Evolutionary conservation across 2,113 vertebrate species (phyloP).

Genomic region (Salvelinus namaycush): DNA sequence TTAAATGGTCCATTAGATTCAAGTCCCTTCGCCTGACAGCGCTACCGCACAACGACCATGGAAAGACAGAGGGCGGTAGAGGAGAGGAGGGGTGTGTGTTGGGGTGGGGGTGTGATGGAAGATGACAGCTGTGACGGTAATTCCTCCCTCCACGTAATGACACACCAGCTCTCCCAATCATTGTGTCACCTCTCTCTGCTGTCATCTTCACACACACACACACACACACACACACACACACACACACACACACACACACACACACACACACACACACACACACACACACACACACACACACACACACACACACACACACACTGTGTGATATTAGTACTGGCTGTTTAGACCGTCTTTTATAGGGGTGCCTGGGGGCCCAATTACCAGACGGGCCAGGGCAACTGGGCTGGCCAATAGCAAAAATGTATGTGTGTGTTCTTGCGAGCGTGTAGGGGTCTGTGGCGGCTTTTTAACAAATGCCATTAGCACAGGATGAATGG

Average conservation of each 20-base stretch:
- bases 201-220: background rate
- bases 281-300: too few relatives aligned
- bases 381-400: conserved; percentile 20
- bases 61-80: conserved; percentile 14
- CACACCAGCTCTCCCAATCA: conserved; percentile 37
- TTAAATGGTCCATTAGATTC: conserved; percentile 66
- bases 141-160: conserved; percentile 53
- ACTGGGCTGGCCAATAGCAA: background rate
- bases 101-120: conserved; percentile 47
- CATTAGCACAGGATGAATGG: conserved; percentile 28
- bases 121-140: conserved; percentile 70
- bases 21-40: conserved; percentile 47
- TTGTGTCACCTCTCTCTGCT: conserved; percentile 27
- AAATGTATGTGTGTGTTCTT: too few relatives aligned
- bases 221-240: too few relatives aligned
- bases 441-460: too few relatives aligned
- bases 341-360: conserved; percentile 29
- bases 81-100: conserved; percentile 25
- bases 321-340: conserved; percentile 6
- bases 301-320: background rate
- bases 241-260: too few relatives aligned
- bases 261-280: too few relatives aligned
- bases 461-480: conserved; percentile 28
- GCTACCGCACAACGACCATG: conserved; percentile 27
- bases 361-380: conserved; percentile 31